Base-by-base conservation (phyloP, 2,888 invertebrate genomes). In the Axea sp. region DNA sequence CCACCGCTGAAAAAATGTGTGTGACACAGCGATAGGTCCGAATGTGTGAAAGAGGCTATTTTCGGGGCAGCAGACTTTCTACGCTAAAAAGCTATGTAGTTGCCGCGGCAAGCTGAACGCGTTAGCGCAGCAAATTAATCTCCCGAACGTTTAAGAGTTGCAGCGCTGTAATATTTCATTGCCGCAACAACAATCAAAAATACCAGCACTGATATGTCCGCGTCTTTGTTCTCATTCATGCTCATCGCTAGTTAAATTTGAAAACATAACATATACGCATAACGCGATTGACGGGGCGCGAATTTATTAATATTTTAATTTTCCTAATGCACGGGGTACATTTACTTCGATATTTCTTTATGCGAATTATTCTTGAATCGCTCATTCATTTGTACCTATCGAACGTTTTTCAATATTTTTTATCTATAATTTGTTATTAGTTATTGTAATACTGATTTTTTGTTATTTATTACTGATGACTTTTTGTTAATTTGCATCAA, bases 101-200 rank as follows among this genome's bases (percentile, higher is more conserved):
- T 60, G 37, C 47, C 19, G 17, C 19, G 47, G 60, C 45, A 26
- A 45, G 37, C 28, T 39, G 37, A 49, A 35, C 24, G 30, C 17
- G 57, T 14, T 60, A 60, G 47, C 39, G 39, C 31, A 8, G 41
- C 49, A 41, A 49, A 62, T 51, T 62, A 51, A 62, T 62, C 51
- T 51, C 33, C 11, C 15, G 22, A 5, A 24, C 62, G 35, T 39
- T 62, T 62, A 49, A 39, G 49, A 30, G 62, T 30, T 15, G 33
- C 43, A 9, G 22, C 33, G 43, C 24, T 30, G 62, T 24, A 39
- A 49, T 62, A 62, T 62, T 49, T 62, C 62, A 62, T 49, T 28
- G 49, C 39, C 5, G 49, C 9, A 62, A 62, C 62, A 49, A 62
- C 62, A 62, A 62, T 62, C 62, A 62, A 49, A 45, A 49, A 62